Conservation (phyloP, 2,888 invertebrate species). For the Leucoptera coffeella region DNA sequence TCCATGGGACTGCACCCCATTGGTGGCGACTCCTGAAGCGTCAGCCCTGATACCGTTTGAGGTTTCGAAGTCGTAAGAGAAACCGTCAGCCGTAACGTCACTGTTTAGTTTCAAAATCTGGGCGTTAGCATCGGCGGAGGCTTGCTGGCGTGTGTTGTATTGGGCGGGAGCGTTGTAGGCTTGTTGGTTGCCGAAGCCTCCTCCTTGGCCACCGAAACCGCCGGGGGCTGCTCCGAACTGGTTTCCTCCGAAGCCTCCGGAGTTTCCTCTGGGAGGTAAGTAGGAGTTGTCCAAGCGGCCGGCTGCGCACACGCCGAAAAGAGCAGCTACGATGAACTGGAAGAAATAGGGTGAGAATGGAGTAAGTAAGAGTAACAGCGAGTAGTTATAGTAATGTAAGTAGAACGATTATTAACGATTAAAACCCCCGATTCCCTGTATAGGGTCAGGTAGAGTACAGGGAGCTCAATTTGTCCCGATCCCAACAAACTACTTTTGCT, state of each 20-base stretch:
- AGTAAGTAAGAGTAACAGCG: too few relatives aligned
- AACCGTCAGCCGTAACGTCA: conserved; percentile 39
- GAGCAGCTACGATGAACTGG: conserved; percentile 36
- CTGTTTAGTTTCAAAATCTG: conserved; percentile 34
- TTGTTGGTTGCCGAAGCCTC: conserved; percentile 12
- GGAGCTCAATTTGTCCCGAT: too few relatives aligned
- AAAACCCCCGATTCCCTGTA: too few relatives aligned
- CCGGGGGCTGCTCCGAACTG: conserved; percentile 1
- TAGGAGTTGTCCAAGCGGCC: conserved; percentile 44
- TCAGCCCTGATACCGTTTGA: conserved; percentile 45
- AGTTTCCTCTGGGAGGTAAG: conserved; percentile 33
- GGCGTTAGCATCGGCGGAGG: conserved; percentile 28
- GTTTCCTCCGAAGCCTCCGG: conserved; percentile 9
- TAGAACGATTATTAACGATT: too few relatives aligned
- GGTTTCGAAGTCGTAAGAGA: conserved; percentile 41
- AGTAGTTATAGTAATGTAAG: too few relatives aligned
- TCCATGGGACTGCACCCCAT: conserved; percentile 42
- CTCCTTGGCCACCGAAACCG: background rate
- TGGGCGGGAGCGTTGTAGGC: conserved; percentile 14
- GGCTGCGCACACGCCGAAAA: conserved; percentile 36
- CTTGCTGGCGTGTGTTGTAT: conserved; percentile 10
- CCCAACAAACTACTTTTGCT: too few relatives aligned
- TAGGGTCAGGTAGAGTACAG: too few relatives aligned
- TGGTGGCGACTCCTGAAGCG: conserved; percentile 36
- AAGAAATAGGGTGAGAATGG: too few relatives aligned